Base-by-base conservation (phyloP, 2,888 invertebrate genomes). In the Lamellibrachia satsuma region DNA sequence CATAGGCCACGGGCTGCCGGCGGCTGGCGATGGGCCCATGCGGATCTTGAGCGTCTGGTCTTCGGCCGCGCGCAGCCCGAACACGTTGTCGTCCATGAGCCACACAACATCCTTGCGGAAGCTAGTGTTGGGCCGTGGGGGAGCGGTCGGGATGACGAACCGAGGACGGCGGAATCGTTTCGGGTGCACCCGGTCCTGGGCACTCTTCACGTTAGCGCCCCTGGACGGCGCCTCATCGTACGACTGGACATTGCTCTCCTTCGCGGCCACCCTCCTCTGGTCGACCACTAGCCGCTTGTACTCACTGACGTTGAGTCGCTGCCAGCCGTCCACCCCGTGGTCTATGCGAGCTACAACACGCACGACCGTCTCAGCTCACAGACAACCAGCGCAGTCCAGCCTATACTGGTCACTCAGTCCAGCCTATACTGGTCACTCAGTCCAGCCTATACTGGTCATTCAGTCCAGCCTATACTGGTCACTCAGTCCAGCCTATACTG, bases 1-100 rank as follows among this genome's bases (percentile, higher is more conserved):
- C 93, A 95, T 92, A 7, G 95, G 95, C 95, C 95, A 95, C 0
- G 95, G 95, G 2, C 93, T 92, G 7, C 95, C 95, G 11, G 90
- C 90, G 6, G 52, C 91, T 8, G 94, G 93, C 11, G 92, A 57
- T 1, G 94, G 94, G 8, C 94, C 93, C 90, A 93, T 93, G 7
- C 94, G 92, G 91, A 94, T 94, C 91, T 93, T 92, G 91, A 94
- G 93, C 27, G 93, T 91, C n/a, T 91, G 91, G 90, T 94, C 94
- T 6, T 92, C 92, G 9, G 94, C 94, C 4, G 94, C 94, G 52
- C 92, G 93, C 90, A 94, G 93, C 22, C 93, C 93, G 75, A 93
- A 94, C 91, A 93, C 93, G 51, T 94, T 93, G 52, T 90, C 92
- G 22, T 93, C 94, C 92, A 94, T 93, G 90, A 93, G 93, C 94